Evolutionary conservation across 2,113 vertebrate genomes (phyloP).

Genomic region (Microcebus ravelobensis): DNA sequence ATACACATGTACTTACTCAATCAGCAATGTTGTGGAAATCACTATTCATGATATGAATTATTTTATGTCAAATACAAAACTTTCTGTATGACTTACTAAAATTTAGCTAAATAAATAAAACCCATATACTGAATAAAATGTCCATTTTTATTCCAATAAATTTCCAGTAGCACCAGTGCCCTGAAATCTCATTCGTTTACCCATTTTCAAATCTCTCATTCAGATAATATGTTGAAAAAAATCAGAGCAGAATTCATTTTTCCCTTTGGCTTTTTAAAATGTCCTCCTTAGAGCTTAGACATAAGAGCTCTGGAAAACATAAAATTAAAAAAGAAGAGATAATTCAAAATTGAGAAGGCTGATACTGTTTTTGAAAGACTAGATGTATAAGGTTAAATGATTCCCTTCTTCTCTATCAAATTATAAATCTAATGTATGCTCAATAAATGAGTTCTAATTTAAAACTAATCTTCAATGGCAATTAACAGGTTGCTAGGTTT

Average conservation of each 20-base stretch:
- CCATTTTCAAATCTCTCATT: conserved; percentile 18
- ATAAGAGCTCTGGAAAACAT: background rate
- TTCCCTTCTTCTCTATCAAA: background rate
- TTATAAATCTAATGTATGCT: background rate
- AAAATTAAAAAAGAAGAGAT: background rate
- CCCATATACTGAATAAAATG: background rate
- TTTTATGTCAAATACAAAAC: background rate
- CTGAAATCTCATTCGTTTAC: conserved; percentile 14
- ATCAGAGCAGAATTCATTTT: background rate
- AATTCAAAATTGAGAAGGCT: background rate
- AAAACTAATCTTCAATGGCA: conserved; percentile 1
- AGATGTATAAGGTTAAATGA: background rate
- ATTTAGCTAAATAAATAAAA: conserved; percentile 23
- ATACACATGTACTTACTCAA: background rate
- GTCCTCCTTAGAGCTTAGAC: background rate
- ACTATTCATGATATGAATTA: background rate
- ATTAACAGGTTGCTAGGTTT: background rate
- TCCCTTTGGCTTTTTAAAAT: conserved; percentile 6
- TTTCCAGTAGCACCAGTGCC: background rate
- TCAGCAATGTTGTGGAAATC: background rate
- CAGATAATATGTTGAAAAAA: background rate
- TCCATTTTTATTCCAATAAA: background rate
- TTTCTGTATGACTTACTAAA: background rate
- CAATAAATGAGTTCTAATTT: conserved; percentile 53
- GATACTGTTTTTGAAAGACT: background rate